A percentile compares a stretch with the other conserved stretches of the same genome.
Evolutionary conservation across 2,888 invertebrate genomes (phyloP).

Genomic region (Acronicta psi): DNA sequence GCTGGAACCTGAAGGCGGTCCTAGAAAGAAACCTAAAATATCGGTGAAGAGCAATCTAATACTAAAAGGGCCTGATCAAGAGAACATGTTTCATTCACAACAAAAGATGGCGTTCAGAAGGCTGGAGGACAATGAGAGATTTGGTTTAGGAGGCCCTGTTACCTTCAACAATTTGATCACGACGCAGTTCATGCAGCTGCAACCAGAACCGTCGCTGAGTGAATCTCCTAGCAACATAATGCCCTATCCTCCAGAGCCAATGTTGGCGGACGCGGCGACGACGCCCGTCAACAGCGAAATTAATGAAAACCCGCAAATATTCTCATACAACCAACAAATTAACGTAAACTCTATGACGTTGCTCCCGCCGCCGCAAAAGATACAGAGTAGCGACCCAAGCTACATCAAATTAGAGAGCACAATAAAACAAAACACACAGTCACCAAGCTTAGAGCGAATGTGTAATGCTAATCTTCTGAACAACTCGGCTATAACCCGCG

Average conservation of each 20-base stretch:
- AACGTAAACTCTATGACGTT: constrained; percentile 78
- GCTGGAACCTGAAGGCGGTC: constrained; percentile 74
- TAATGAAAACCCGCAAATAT: constrained; percentile 75
- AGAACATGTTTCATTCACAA: constrained; percentile 85
- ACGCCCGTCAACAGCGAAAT: constrained; percentile 76
- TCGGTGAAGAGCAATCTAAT: constrained; percentile 87
- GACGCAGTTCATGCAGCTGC: constrained; percentile 84
- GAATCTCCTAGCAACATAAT: constrained; percentile 79
- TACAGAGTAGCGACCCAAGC: constrained; percentile 80
- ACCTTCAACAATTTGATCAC: constrained; percentile 85
- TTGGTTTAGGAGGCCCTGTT: constrained; percentile 78
- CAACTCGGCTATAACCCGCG: constrained; percentile 72
- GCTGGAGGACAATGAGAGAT: constrained; percentile 81
- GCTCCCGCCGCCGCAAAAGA: constrained; percentile 79
- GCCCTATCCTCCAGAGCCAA: constrained; percentile 75
- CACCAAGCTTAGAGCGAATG: constrained; percentile 83
- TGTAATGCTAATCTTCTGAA: constrained; percentile 79
- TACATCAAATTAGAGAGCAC: constrained; percentile 85
- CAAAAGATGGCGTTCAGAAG: constrained; percentile 85
- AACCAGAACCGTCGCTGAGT: constrained; percentile 76
- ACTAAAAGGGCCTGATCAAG: constrained; percentile 85
- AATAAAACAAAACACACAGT: constrained; percentile 85
- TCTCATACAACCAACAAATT: constrained; percentile 81
- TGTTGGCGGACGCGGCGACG: constrained; percentile 72
- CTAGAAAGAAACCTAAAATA: constrained; percentile 86